Base-by-base conservation (phyloP, 1,140 invertebrate genomes). In the Bombus confusus region DNA sequence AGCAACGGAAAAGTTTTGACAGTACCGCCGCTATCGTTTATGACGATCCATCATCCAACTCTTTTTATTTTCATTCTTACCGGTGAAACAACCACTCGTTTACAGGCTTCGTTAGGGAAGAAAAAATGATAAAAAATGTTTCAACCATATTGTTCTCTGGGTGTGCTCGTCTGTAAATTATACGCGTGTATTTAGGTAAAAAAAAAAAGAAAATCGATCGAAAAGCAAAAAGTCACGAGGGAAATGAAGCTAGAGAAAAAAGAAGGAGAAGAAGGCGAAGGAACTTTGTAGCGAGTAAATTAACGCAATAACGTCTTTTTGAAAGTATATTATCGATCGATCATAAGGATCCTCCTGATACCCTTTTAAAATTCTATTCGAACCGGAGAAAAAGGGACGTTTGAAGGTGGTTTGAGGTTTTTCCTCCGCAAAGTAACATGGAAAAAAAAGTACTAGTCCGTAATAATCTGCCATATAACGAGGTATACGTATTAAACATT, bases 391-490 rank as follows among this genome's bases (percentile, higher is more conserved):
- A 43, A 64, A 28, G 73, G 39, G 43, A 75, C 59, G 75, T 81
- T 71, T 69, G 75, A 76, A 52, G 57, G 64, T 47, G 77, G 83
- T 90, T 88, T 72, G 52, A 89, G 64, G 39, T 83, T 72, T 80
- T 83, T 10, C 71, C 52, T 59, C 83, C 28, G 83, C 75, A 86
- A 39, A 64, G 43, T 43, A 74, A 74, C 59, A 31, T 41, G 73
- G 71, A 66, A 66, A 64, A 39, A 87, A 87, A 85, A 83, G 82
- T 82, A 92, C 91, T 92, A 92, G 91, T 92, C 91, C 90, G 89
- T 85, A 86, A 91, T 88, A 86, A 80, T 90, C 89, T 91, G 91
- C 92, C 92, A 92, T 92, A 89, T 87, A 90, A 59, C 66, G 75
- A 91, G 82, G 86, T 91, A 91, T 90, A 90, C 85, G 86, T 87